Evolutionary conservation across 2,113 vertebrate species (phyloP).

Genomic region (Phyllostomus discolor): DNA sequence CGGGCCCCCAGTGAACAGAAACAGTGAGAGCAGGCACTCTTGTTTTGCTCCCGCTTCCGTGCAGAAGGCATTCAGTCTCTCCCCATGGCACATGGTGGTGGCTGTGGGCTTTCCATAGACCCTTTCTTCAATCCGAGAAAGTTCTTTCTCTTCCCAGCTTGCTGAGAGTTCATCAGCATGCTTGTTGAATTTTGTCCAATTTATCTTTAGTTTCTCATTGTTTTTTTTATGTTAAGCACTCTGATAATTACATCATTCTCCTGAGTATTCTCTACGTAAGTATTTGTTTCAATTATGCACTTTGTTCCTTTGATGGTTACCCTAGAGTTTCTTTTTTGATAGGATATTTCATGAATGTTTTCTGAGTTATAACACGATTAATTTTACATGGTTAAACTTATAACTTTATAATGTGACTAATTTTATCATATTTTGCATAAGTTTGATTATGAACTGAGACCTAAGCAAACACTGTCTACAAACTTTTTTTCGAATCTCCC

Average conservation of each 20-base stretch:
- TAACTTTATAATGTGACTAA: neutral
- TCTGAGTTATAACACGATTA: neutral
- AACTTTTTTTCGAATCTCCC: neutral
- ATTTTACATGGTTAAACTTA: neutral
- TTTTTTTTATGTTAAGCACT: neutral
- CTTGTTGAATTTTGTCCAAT: neutral
- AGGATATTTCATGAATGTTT: neutral
- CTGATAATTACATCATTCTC: neutral
- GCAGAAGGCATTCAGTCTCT: neutral
- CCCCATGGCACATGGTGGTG: neutral
- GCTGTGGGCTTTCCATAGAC: neutral
- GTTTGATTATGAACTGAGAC: neutral
- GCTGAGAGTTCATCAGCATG: neutral
- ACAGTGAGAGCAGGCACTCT: neutral
- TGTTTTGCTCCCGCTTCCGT: neutral
- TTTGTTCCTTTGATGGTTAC: constrained; percentile 2
- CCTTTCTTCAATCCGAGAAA: neutral
- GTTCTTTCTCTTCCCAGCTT: neutral
- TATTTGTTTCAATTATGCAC: neutral
- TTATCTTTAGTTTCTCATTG: neutral
- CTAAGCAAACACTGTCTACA: neutral
- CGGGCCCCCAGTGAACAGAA: neutral
- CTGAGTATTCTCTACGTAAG: neutral
- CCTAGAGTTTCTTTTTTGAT: neutral
- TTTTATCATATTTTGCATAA: neutral